These are phyloP conservation scores for Eurosta solidaginis DNA, from an alignment of 1,140 invertebrate species.

Conservation along the genomic window DNA sequence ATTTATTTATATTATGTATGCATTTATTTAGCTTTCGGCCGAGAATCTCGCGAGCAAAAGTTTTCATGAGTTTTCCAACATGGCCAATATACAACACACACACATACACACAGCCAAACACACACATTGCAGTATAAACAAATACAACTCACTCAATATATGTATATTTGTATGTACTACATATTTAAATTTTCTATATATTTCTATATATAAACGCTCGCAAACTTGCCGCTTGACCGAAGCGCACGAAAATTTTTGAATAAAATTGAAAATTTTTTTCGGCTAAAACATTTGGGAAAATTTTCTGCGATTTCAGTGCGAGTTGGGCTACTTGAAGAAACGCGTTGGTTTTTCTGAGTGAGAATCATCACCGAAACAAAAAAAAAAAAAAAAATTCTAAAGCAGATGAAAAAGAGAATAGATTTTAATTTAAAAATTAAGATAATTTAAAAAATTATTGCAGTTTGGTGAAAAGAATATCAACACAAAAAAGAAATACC, in stretches of 20 bases:
- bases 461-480: not conserved
- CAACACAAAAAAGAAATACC: constrained; percentile 1
- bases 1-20: constrained; percentile 15
- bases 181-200: not conserved
- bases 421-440: not conserved
- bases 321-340: constrained; percentile 60
- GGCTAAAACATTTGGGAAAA: constrained; percentile 42
- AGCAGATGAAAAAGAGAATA: constrained; percentile 51
- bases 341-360: constrained; percentile 46
- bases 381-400: constrained; percentile 48
- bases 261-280: constrained; percentile 35
- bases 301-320: constrained; percentile 58
- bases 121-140: not conserved
- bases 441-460: not conserved
- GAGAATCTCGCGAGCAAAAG: constrained; percentile 18
- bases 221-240: constrained; percentile 20
- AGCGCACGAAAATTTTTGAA: constrained; percentile 24
- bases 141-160: not conserved
- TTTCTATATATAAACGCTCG: not conserved
- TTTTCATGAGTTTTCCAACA: constrained; percentile 22
- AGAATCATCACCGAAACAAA: constrained; percentile 48
- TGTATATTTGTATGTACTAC: not conserved
- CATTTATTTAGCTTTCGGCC: constrained; percentile 1
- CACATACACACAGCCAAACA: not conserved
- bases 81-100: not conserved